Evolutionary conservation across 2,888 invertebrate genomes (phyloP).

Genomic region (Autographa pulchrina): DNA sequence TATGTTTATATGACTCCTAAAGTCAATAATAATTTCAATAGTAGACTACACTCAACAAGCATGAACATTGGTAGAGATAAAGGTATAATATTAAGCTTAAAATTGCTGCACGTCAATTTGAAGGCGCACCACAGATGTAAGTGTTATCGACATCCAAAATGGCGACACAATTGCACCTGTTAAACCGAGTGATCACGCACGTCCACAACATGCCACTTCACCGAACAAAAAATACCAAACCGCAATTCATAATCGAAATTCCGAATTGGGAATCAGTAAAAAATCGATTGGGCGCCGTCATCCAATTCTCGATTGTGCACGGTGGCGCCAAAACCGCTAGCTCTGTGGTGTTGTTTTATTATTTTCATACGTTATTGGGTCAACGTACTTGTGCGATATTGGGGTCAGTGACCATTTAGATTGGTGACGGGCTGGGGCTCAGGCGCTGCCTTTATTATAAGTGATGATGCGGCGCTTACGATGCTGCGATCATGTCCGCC

Average conservation of each 20-base stretch:
- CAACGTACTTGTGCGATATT: slow-evolving; percentile 58
- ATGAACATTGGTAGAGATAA: too few relatives aligned
- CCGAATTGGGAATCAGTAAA: slow-evolving; percentile 57
- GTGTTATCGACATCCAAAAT: slow-evolving; percentile 12
- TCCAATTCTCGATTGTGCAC: slow-evolving; percentile 43
- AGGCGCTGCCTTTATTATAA: slow-evolving; percentile 2
- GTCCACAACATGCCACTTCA: slow-evolving; percentile 31
- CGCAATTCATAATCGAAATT: slow-evolving; percentile 60
- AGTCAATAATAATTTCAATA: too few relatives aligned
- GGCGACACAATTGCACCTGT: slow-evolving; percentile 34
- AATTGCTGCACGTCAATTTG: neutral
- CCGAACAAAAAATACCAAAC: slow-evolving; percentile 47
- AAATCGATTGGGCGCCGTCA: slow-evolving; percentile 56
- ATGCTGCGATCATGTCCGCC: neutral
- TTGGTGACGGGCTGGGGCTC: slow-evolving; percentile 14
- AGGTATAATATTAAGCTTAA: neutral
- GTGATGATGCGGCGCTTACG: neutral
- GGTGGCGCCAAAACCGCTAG: slow-evolving; percentile 64
- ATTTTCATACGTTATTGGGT: slow-evolving; percentile 62
- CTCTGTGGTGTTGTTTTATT: slow-evolving; percentile 39
- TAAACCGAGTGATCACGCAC: slow-evolving; percentile 37
- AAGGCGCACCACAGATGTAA: neutral
- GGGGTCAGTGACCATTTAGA: slow-evolving; percentile 47
- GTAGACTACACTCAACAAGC: too few relatives aligned
- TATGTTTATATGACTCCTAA: too few relatives aligned